Base-by-base conservation (phyloP, 1,140 invertebrate species). In the Lepidurus apus region DNA sequence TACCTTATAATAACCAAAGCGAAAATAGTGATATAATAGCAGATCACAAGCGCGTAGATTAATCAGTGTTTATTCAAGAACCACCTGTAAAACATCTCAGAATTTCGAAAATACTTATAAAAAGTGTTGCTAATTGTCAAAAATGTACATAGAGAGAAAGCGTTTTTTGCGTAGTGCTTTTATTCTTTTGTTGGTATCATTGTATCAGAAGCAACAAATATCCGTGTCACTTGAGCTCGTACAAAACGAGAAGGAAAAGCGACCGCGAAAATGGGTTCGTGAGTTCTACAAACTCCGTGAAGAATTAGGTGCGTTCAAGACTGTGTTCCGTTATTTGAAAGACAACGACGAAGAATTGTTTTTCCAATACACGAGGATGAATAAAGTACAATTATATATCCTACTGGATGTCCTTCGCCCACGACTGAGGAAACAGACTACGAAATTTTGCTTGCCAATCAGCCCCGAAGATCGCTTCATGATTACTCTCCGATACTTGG, bases 401-500 rank as follows among this genome's bases (percentile, higher is more conserved):
- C 6, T 76, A 13, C 10, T 43, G 10, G 42, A 76, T 17, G 0
- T 76, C 34, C 42, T 76, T 44, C 42, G 44, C 21, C 34, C 43
- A 21, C 75, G 44, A 42, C 5, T 76, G 6, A 24, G 6, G 42
- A 76, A 43, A 76, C 34, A 76, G 44, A 21, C 10, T 24, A 76
- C 24, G 13, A 43, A 76, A 42, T 11, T 42, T 9, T 1, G 42
- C 0, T 43, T 34, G 43, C 8, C 9, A 43, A 76, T 76, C 75
- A 42, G 34, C n/a, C 21, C 75, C 1, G 75, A 42, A 2, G 73
- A 78, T 7, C 78, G 78, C n/a, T 77, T 78, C 34, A 3, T 34
- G 13, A 34, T 78, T n/a, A 78, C 78, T 78, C 44, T 77, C 34
- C 53, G 79, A n/a, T 80, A 42, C 74, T 73, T 80, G 53, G 78